Evolutionary conservation across 2,888 invertebrate genomes (phyloP).

Genomic region (Netelia inedita): DNA sequence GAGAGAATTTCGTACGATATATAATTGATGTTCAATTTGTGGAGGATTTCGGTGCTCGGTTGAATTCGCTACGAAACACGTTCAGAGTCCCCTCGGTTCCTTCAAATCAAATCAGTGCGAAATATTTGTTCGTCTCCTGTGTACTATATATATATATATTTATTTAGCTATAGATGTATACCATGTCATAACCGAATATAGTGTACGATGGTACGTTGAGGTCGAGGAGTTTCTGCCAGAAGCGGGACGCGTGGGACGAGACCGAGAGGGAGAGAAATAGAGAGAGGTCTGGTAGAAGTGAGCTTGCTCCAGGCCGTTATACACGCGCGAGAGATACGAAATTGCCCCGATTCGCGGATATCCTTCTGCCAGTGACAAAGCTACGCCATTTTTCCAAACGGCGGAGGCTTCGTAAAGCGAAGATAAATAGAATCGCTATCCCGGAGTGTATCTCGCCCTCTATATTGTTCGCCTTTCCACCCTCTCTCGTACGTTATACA

Average conservation of each 20-base stretch:
- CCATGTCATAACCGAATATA: not conserved
- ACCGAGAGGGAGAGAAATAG: not conserved
- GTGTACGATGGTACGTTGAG: not conserved
- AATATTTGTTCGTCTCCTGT: not conserved
- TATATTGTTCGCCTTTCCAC: constrained; percentile 54
- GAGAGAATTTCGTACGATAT: not conserved
- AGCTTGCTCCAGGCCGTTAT: constrained; percentile 39
- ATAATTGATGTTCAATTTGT: constrained; percentile 32
- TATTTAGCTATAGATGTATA: not conserved
- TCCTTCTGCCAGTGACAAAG: constrained; percentile 80
- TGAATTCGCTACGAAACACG: not conserved
- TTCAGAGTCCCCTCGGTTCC: not conserved
- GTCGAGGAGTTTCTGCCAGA: constrained; percentile 30
- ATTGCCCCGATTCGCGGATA: constrained; percentile 79
- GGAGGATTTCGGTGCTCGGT: constrained; percentile 2
- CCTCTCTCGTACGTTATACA: constrained; percentile 61
- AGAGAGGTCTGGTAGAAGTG: not conserved
- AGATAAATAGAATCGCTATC: constrained; percentile 78
- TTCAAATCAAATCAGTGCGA: constrained; percentile 41
- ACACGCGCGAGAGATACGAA: constrained; percentile 72
- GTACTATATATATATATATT: not conserved
- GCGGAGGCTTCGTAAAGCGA: constrained; percentile 77
- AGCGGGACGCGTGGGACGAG: constrained; percentile 9
- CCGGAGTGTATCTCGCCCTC: constrained; percentile 70
- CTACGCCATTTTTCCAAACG: constrained; percentile 77